These are phyloP conservation scores for Heliocidaris erythrogramma DNA, from an alignment of 35 echinoderm and acorn worm species.

Conservation along the genomic window DNA sequence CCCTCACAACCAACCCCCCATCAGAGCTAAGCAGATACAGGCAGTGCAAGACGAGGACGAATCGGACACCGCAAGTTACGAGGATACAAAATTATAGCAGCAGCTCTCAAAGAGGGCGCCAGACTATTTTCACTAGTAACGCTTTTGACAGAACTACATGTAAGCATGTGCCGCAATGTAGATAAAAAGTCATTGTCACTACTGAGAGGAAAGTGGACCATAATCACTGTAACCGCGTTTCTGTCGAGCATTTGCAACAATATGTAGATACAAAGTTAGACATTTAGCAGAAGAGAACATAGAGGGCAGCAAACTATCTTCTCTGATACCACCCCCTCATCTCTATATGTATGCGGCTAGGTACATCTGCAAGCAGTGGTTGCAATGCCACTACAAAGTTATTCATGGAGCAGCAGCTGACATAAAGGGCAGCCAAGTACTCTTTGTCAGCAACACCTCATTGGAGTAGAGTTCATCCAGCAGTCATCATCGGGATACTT, in stretches of 20 bases:
- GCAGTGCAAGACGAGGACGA: neutral
- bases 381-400: too few relatives aligned
- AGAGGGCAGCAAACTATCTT: too few relatives aligned
- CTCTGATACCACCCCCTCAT: too few relatives aligned
- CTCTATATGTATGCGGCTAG: too few relatives aligned
- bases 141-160: neutral
- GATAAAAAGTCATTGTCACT: neutral
- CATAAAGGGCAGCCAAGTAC: too few relatives aligned
- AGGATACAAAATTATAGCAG: slow-evolving; percentile 58
- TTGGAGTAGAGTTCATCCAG: too few relatives aligned
- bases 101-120: neutral
- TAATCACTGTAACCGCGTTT: neutral
- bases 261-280: neutral
- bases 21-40: neutral
- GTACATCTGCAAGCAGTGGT: too few relatives aligned
- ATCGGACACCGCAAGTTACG: neutral
- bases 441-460: too few relatives aligned
- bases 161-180: neutral
- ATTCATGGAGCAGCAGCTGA: too few relatives aligned
- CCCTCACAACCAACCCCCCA: neutral
- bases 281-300: too few relatives aligned
- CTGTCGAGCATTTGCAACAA: neutral
- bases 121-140: slow-evolving; percentile 7
- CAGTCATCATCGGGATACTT: too few relatives aligned
- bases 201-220: neutral